Base-by-base conservation (phyloP, 2,113 vertebrate species). In the Arvicanthis niloticus region DNA sequence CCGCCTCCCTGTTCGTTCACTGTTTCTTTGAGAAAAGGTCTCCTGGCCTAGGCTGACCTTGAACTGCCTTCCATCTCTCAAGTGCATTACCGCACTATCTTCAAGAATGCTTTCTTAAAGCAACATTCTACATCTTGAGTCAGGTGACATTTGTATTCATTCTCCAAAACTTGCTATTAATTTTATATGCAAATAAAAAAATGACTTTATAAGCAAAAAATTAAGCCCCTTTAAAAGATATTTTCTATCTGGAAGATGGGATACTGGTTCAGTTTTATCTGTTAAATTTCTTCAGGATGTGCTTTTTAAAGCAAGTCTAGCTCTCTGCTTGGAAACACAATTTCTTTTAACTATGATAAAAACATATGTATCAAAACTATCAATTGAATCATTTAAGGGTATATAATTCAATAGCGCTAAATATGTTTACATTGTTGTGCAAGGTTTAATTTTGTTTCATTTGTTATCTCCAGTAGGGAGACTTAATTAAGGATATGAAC, bases 401-500 rank as follows among this genome's bases (percentile, higher is more conserved):
- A 86, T 2, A 16, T 65, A 75, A 70, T 26, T 85, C 45, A 88
- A 12, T 19, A 48, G 17, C 34, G 82, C 78, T 93, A 91, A 86
- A 58, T 15, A 88, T 34, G 75, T 62, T 75, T 24, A 85, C 58
- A 86, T n/a, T 80, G 60, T 5, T 85, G 42, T 45, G 8, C 40
- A 45, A 85, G 16, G 37, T 42, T 86, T 56, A 4, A 88, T 26
- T 88, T 88, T 70, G 21, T 88, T 84, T 42, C 29, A 62, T 62
- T 85, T 65, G 24, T 89, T 95, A 91, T 65, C 21, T 11, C 65
- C n/a, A 88, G 60, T 4, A 91, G 53, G 62, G 84, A 0, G 45
- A 85, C 75, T 94, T 5, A 96, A 89, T 70, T 86, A 91, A 93
- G 45, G 22, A 34, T 85, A 60, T 60, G 24, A 96, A 82, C 68